Evolutionary conservation across 2,113 vertebrate species (phyloP).

Genomic region (Pseudopipra pipra): DNA sequence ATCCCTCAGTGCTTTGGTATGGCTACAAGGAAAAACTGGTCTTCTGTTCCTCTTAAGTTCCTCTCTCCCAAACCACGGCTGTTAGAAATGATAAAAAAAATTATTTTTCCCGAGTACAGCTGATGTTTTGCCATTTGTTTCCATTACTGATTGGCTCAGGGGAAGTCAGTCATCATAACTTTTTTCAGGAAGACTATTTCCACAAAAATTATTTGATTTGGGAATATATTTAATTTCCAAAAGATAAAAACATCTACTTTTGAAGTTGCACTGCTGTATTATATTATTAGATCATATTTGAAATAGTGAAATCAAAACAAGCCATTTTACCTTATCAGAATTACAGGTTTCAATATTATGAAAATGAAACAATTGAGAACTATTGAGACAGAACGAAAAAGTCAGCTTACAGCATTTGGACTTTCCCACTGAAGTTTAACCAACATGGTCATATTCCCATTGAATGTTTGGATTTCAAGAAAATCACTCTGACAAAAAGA

Average conservation of each 20-base stretch:
- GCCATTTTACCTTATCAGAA: background rate
- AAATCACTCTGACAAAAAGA: background rate
- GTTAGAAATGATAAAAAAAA: background rate
- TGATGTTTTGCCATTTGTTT: slow-evolving; percentile 19
- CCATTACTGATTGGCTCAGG: background rate
- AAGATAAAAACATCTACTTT: slow-evolving; percentile 4
- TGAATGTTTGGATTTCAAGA: background rate
- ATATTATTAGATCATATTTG: background rate
- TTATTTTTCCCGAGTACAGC: background rate
- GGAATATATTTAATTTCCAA: slow-evolving; percentile 6
- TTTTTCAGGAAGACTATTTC: background rate
- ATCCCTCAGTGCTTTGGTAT: background rate
- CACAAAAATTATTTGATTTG: background rate
- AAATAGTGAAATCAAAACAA: slow-evolving; percentile 49
- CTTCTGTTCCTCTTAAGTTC: background rate
- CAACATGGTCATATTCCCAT: background rate
- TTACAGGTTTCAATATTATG: background rate
- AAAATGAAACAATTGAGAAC: background rate
- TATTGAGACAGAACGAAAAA: background rate
- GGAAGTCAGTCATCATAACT: slow-evolving; percentile 1
- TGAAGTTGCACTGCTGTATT: background rate
- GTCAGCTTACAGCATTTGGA: background rate
- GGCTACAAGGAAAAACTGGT: background rate
- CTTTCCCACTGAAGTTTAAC: slow-evolving; percentile 6
- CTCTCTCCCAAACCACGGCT: background rate